Evolutionary conservation across 2,797 vertebrate genomes (phyloP), one percentile per base, ranked within the genome.

Genomic region (Rhinatrema bivittatum): DNA sequence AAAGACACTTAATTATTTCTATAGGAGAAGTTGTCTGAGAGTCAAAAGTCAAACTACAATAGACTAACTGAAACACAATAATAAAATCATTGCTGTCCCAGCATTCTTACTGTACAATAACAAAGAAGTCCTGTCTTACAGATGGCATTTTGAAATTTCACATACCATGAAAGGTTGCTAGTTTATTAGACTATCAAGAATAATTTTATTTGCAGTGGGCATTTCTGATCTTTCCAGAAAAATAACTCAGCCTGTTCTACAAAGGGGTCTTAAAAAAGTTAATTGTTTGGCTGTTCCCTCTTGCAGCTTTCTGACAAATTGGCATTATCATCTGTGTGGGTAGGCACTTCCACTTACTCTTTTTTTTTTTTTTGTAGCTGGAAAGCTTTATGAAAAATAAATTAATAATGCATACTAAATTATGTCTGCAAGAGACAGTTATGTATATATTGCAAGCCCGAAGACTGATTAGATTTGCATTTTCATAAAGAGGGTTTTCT

Each of bases 341-440:
- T 56, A 58, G 19, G 24, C 11, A 25, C 63, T 69, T 74, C 66
- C 62, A 40, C 57, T 78, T 74, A 69, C 56, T 58, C 51, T 70
- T 56, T n/a, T n/a, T n/a, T n/a, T n/a, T n/a, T n/a, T n/a, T n/a
- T 66, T 66, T 62, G 64, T 69, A 62, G 58, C 65, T 59, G 55
- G 57, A 62, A 75, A 73, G 62, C 62, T 76, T 76, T 79, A 72
- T 72, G 74, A 77, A 78, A 81, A 81, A 81, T 78, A 78, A 79
- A 82, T 80, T 78, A 82, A 77, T 75, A 84, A 81, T 78, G 68
- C 74, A 75, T 70, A 66, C 69, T 76, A 74, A 79, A 80, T 82
- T 76, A 78, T 73, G 60, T 75, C 72, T 77, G 66, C 70, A 56
- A 64, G 68, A 78, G 74, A 74, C 70, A 63, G 68, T 74, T 69